Base-by-base conservation (phyloP, 2,113 vertebrate genomes). In the Myanophis thanlyinensis region DNA sequence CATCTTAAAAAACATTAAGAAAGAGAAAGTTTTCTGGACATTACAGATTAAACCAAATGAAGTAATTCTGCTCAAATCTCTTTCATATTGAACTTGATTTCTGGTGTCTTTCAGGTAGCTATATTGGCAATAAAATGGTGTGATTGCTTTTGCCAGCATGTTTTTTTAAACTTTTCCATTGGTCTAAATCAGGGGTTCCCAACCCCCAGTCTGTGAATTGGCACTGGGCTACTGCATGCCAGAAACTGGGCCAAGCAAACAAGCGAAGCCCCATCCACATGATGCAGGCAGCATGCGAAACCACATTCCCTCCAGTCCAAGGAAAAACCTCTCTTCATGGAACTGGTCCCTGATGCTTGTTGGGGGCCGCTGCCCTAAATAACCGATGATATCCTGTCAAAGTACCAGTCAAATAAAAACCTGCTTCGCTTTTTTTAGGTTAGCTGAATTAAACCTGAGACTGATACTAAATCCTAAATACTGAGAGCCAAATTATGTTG, bases 1-100 rank as follows among this genome's bases (percentile, higher is more conserved):
- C 91, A 52, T 91, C 62, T 15, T 94, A 84, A 49, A 91, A 93
- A 92, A 94, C 40, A 25, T 84, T 94, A 92, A 93, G 94, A 93
- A 93, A 89, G 87, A 89, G 87, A 44, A 88, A 95, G 35, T 56
- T 90, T 48, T 67, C 88, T 94, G 94, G 87, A 23, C 27, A 53
- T 85, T 93, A 93, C 91, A 18, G 23, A 93, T 85, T 25, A 94
- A 91, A 4, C n/a, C 47, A 18, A 13, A 5, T 89, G 48, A 94
- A 92, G 90, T 13, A 40, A 92, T 18, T 59, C 51, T 89, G 52
- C 30, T 80, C 67, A 80, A 80, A 20, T 80, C 15, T 80, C 67
- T 40, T 8, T 40, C 67, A 40, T 18, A 40, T 40, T 35, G 5
- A 40, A 80, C 67, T 80, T 80, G 35, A 8, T 40, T 80, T 80